Base-by-base conservation (phyloP, 1,140 invertebrate genomes). In the Leptinotarsa lineolata region DNA sequence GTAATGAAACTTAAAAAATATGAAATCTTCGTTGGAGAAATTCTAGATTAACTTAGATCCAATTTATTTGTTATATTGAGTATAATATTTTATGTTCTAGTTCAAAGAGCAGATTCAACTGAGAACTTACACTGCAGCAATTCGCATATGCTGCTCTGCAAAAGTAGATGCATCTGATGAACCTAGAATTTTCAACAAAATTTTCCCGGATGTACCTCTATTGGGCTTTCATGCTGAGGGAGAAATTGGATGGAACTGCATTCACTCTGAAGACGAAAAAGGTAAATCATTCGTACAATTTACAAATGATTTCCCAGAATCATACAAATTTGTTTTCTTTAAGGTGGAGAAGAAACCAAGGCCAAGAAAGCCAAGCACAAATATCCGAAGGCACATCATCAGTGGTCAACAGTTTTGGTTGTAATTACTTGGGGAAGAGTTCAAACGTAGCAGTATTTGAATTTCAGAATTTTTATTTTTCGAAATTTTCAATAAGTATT, bases 211-310 rank as follows among this genome's bases (percentile, higher is more conserved):
- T 59, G 74, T 76, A 45, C 76, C 77, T 13, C 24, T 79, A 20
- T 59, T 81, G 46, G 77, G 79, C 5, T 63, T 79, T 18, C 74
- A 79, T 63, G 78, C 72, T 30, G 72, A 77, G 58, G 79, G 80
- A 13, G 79, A 80, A 72, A 71, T 81, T 64, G 80, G 80, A 18
- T 80, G 80, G 76, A 73, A 81, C 74, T 77, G 75, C 74, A 77
- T 73, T 59, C 54, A 60, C 22, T 15, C 60, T 15, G 12, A 16
- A 12, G 13, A 63, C 8, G 18, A 63, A 70, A 76, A 39, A 16
- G 54, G 16, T 13, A 61, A 16, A 65, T 30, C 22, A 15, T 66
- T 16, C 4, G 16, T 54, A 16, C n/a, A 16, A 18, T 2, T 54
- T 2, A 13, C 12, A 16, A 54, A 5, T n/a, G n/a, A 54, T 54